Percentiles rank a stretch among this genome's conserved stretches.
Conservation (phyloP, 2,888 invertebrate genomes). For the Ochlodes sylvanus region DNA sequence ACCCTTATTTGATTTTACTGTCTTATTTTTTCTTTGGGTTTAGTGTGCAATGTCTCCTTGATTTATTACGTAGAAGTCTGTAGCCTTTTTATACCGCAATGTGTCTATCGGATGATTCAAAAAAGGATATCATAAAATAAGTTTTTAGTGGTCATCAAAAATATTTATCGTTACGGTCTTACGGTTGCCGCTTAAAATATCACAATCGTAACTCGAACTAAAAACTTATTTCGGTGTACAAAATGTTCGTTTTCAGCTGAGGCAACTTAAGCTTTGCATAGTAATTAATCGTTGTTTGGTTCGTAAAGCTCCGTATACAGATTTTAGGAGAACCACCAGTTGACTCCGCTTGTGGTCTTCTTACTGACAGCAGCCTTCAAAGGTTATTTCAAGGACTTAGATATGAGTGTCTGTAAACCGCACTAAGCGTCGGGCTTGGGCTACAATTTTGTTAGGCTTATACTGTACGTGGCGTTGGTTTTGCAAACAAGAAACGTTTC, state of each 20-base stretch:
- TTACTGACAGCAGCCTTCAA: constrained; percentile 28
- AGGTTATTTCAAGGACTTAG: constrained; percentile 32
- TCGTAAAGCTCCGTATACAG: constrained; percentile 21
- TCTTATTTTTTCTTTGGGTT: constrained; percentile 62
- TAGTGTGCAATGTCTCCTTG: constrained; percentile 67
- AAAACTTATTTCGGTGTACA: neutral
- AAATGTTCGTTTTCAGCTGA: neutral
- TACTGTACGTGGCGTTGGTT: neutral
- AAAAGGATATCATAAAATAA: constrained; percentile 42
- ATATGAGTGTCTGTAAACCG: constrained; percentile 26
- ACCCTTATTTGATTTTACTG: constrained; percentile 75
- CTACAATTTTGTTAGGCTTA: neutral
- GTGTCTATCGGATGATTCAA: constrained; percentile 41
- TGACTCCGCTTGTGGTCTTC: constrained; percentile 13
- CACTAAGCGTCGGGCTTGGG: constrained; percentile 9
- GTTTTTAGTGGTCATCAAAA: constrained; percentile 37
- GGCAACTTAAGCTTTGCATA: neutral
- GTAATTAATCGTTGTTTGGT: constrained; percentile 7
- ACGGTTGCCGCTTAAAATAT: constrained; percentile 2
- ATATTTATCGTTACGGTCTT: constrained; percentile 33
- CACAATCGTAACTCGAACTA: neutral
- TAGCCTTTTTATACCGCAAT: constrained; percentile 36
- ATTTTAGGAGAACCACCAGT: constrained; percentile 20
- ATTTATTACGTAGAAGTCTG: constrained; percentile 57
- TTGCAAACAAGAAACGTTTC: too few species aligned